Base-by-base conservation (phyloP, 1,140 invertebrate species). In the Pantala flavescens region DNA sequence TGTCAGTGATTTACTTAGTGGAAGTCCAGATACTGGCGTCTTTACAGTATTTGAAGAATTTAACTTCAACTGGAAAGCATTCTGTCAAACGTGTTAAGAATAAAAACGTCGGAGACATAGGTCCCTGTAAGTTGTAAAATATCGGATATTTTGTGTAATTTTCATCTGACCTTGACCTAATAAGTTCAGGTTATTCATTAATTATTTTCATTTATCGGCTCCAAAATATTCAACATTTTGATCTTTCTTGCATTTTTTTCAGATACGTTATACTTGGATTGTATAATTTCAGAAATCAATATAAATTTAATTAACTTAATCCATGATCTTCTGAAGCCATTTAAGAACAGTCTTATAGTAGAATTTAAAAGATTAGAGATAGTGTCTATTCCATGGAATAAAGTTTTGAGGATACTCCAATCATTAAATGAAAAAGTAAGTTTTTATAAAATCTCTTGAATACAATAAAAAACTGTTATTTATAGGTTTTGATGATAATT, bases 251-350 rank as follows among this genome's bases (percentile, higher is more conserved):
- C 12, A 7, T 63, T 63, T 63, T 14, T 63, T 63, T 14, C 49
- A 63, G 49, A 63, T 63, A 63, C 49, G 5, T 21, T 63, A 21
- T 63, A 19, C n/a, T 7, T 63, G 49, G 49, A 63, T 63, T 63
- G 49, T 21, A 63, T 7, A 19, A 63, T 63, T 63, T 63, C 49
- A 16, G 49, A 63, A 16, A 21, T 63, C n/a, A 63, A 63, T 63
- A 63, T 63, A 63, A 63, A 63, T 14, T 63, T 63, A 63, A 63
- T 63, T 63, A 63, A 63, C n/a, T 63, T 63, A 63, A 63, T 63
- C 12, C 49, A 63, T 14, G 49, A 63, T 16, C 49, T 63, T 63
- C 16, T 63, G 2, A 63, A 63, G n/a, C 49, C 49, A 63, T 63
- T 63, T 19, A 63, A 63, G n/a, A 63, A 63, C 49, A 63, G n/a